These are phyloP conservation scores for human DNA, from an alignment of 2,113 vertebrate genomes.

Conservation along the genomic window GRCh38 chr3:153321001-153321500, in stretches of 20 bases:
- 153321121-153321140: not conserved
- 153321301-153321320: not conserved
- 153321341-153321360: not conserved
- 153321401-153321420: not conserved
- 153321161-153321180: not conserved
- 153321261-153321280: not conserved
- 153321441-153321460: not conserved
- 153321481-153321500: not conserved
- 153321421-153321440: not conserved
- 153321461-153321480: not conserved
- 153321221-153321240: conserved; percentile 39
- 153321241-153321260: conserved; percentile 16
- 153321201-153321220: not conserved
- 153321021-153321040: not conserved
- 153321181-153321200: not conserved
- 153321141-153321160: not conserved
- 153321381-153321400: not conserved
- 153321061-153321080: conserved; percentile 30
- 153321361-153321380: not conserved
- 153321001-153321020: conserved; percentile 20
- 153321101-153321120: conserved; percentile 1
- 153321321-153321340: not conserved
- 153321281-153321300: conserved; percentile 6
- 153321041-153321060: not conserved
- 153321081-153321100: not conserved